phyloP scores from a whole-genome alignment of 53 echinoderm and acorn worm genomes.

The Echinometra lucunter region DNA sequence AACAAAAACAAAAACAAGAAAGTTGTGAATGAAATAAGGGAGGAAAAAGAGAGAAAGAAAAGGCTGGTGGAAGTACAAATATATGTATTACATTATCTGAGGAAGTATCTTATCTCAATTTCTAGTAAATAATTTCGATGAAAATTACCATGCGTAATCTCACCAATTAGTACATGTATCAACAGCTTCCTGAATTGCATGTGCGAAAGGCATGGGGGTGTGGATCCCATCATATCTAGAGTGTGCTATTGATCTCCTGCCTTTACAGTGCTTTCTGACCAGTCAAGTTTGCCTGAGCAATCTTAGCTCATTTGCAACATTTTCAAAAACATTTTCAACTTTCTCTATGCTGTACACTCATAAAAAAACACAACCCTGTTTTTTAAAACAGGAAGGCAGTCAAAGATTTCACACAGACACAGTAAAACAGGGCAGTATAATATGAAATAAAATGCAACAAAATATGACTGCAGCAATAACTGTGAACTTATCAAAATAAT shows the following conservation, averaged over 20 bases:
- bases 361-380: background rate
- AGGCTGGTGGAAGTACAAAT: background rate
- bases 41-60: background rate
- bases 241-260: too few species aligned
- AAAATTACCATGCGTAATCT: too few species aligned
- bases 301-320: background rate
- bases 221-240: background rate
- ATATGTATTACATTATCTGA: background rate
- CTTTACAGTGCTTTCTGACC: background rate
- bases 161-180: background rate
- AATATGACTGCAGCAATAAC: background rate
- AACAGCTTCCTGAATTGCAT: background rate
- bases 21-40: background rate
- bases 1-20: too few species aligned
- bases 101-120: background rate
- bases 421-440: background rate
- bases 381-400: background rate
- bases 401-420: background rate
- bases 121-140: background rate
- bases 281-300: background rate
- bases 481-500: too few species aligned
- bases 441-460: background rate
- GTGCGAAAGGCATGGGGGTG: background rate
- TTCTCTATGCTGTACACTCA: background rate
- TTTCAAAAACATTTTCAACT: background rate